These are phyloP conservation scores for Amblyopsis rosae DNA, from an alignment of 2,113 vertebrate species.

Conservation along the genomic window DNA sequence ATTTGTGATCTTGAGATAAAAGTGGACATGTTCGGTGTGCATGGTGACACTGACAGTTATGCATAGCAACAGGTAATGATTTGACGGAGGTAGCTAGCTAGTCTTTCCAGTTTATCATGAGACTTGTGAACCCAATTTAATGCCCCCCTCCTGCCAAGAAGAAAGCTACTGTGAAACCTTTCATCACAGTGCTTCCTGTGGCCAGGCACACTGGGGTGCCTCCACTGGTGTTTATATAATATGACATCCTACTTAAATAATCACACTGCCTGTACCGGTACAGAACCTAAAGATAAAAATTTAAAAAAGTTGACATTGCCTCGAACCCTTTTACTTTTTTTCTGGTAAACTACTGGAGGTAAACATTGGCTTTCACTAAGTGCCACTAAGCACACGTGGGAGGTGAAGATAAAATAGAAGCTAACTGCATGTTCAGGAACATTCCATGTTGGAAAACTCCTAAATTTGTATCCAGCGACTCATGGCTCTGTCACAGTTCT, in stretches of 20 bases:
- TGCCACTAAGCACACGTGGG: background rate
- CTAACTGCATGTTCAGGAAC: background rate
- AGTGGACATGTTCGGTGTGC: background rate
- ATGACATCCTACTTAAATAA: background rate
- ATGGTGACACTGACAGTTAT: background rate
- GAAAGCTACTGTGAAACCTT: background rate
- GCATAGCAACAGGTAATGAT: background rate
- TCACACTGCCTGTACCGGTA: background rate
- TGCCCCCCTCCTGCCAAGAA: background rate
- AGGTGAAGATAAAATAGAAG: background rate
- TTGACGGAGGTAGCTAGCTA: background rate
- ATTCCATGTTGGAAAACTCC: background rate
- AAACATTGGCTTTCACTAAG: too few relatives aligned
- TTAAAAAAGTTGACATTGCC: background rate
- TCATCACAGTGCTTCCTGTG: background rate
- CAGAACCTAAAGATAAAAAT: background rate
- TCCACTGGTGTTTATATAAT: background rate
- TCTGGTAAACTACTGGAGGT: background rate
- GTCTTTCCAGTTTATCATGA: background rate
- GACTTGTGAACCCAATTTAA: background rate
- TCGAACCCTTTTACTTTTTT: background rate
- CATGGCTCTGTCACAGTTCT: background rate
- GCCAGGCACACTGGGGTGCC: background rate
- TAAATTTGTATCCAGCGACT: background rate
- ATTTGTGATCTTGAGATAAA: background rate